Percentiles rank a stretch among this genome's conserved stretches.
Conservation (phyloP, 2,888 invertebrate species). For the Catonia carolina region DNA sequence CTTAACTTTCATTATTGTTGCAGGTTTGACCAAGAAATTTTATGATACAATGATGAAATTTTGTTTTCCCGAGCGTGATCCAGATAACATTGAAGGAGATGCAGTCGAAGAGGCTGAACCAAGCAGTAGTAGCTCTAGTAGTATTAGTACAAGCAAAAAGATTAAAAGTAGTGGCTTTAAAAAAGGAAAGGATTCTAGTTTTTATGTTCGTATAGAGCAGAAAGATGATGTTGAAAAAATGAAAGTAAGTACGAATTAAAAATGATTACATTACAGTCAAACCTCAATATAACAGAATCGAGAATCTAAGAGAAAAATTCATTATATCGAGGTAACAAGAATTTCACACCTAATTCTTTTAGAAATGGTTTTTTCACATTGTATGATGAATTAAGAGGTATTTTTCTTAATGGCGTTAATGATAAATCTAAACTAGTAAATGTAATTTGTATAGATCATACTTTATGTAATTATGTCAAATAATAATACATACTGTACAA, state of each 20-base stretch:
- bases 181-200: constrained; percentile 73
- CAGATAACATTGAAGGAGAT: constrained; percentile 70
- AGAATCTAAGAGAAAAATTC: not conserved
- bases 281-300: too few relatives aligned
- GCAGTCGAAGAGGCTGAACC: constrained; percentile 52
- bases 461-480: too few relatives aligned
- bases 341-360: not conserved
- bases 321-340: too few relatives aligned
- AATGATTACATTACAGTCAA: not conserved
- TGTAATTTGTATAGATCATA: too few relatives aligned
- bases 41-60: constrained; percentile 96
- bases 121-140: constrained; percentile 38
- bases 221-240: constrained; percentile 95
- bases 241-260: constrained; percentile 54
- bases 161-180: constrained; percentile 47
- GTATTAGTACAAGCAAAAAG: constrained; percentile 41
- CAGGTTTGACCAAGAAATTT: constrained; percentile 87
- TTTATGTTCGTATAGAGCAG: constrained; percentile 79
- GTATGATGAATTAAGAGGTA: too few relatives aligned
- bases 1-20: too few relatives aligned
- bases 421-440: too few relatives aligned
- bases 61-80: constrained; percentile 92
- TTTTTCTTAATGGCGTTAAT: too few relatives aligned
- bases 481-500: too few relatives aligned
- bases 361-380: not conserved